Base-by-base conservation (phyloP, 2,797 vertebrate genomes). In the Adelosebastes latens region DNA sequence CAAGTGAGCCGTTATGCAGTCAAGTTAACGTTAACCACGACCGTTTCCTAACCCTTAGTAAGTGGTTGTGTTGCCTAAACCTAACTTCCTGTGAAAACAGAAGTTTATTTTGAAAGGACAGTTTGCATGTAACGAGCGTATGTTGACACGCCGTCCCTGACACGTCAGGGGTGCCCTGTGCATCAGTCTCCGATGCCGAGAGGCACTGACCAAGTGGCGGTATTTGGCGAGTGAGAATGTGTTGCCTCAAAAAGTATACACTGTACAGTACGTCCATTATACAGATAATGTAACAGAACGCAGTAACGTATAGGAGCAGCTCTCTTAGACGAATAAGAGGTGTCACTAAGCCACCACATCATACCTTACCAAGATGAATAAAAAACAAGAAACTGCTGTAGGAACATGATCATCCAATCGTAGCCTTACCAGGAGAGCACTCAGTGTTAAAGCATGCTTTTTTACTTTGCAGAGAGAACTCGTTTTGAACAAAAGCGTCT, bases 381-480 rank as follows among this genome's bases (percentile, higher is more conserved):
- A 32, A 60, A 71, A 22, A 10, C 8, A 56, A 42, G 29, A 46
- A 61, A 62, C 5, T 46, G 25, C 42, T 76, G 18, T 36, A 64
- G 5, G 10, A 64, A 25, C 11, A 29, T 36, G n/a, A 74, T 29
- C 29, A 69, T 27, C 39, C 46, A 13, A 31, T 53, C 29, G 46
- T 53, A 53, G 1, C 65, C 65, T 52, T 29, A 32, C 27, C 10
- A 68, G 20, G 20, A 34, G 29, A 68, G 49, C 66, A 36, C 27
- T 60, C 29, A 31, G 18, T 31, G 58, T 25, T 58, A 58, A 58
- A 56, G 22, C 14, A 60, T 46, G 42, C 42, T 46, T 55, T 55
- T 55, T 78, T 56, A n/a, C 7, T 56, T 56, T 71, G 24, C 49
- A 64, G 25, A 32, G 27, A 60, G 27, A 67, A 27, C 7, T 76